Evolutionary conservation across 2,797 vertebrate genomes (phyloP), one percentile per base, ranked within the genome.

Genomic region (Carcharodon carcharias): DNA sequence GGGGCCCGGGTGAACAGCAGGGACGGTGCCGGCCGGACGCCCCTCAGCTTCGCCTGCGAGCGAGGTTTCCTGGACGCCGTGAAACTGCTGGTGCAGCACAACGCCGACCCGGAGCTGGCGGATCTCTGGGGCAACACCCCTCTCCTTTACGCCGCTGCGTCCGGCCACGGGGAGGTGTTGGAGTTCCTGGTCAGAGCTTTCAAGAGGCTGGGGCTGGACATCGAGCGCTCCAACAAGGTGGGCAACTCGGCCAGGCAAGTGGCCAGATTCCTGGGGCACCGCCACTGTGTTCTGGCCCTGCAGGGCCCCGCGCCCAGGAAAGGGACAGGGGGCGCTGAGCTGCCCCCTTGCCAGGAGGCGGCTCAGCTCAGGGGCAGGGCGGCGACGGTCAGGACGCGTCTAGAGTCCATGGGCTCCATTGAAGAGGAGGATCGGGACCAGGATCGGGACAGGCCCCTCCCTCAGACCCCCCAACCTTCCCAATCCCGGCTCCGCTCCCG

Each of bases 111-210:
- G 0, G 98, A 98, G 96, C 95, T 98, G 0, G 97, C 96, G 63
- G 98, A 98, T 96, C 5, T 94, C 0, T 98, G 98, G 98, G 98
- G 98, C 0, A 98, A 98, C 96, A 98, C 97, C 0, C 97, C 97
- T 7, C 96, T 98, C 0, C 98, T 98, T 97, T 98, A 98, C 96
- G 98, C 97, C 0, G 97, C 97, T 0, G 98, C 96, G 0, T 97
- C 97, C 0, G 97, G 97, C 9, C 98, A 97, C 93, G 97, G 97
- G 0, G 54, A 92, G 0, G 97, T 98, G 6, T 97, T 98, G 0
- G 98, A 97, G 96, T 98, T 98, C 95, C 96, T 98, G 94, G 97
- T 98, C 96, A 96, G 98, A 40, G 98, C 98, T n/a, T 98, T 98
- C 96, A 98, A 98, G 96, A 97, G 98, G 71, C 96, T 98, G 31